phyloP scores from a whole-genome alignment of 2,797 vertebrate genomes.

The Mus spretus region DNA sequence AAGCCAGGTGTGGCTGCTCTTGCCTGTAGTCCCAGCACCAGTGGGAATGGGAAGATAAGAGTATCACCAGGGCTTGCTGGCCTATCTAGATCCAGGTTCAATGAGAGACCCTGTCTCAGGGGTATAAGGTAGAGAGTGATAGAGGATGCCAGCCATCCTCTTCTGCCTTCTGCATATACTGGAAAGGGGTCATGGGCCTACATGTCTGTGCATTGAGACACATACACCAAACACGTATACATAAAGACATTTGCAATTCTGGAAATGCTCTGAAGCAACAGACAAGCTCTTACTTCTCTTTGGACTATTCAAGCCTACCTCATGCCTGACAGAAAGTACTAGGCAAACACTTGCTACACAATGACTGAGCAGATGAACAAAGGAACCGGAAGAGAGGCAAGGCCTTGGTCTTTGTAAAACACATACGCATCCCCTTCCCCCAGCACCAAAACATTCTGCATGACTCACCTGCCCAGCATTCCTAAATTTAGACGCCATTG shows the following conservation, averaged over 20 bases:
- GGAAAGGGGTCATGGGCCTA: neutral
- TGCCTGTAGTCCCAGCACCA: neutral
- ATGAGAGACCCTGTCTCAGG: neutral
- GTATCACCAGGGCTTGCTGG: neutral
- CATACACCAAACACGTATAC: neutral
- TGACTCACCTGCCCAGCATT: constrained; percentile 95
- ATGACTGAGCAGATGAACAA: too few species aligned
- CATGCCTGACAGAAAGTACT: neutral
- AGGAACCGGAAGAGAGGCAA: neutral
- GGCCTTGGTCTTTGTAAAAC: neutral
- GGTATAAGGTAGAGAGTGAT: neutral
- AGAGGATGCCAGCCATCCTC: neutral
- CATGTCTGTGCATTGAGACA: neutral
- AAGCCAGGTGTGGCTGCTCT: neutral
- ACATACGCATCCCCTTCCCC: neutral
- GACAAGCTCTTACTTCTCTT: neutral
- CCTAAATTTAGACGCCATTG: constrained; percentile 96
- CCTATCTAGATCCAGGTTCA: neutral
- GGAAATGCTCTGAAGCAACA: neutral
- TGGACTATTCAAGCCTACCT: neutral
- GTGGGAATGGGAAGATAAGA: neutral
- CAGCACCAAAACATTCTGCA: neutral
- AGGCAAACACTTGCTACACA: neutral
- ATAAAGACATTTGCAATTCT: neutral
- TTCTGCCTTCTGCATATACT: neutral